Evolutionary conservation across 2,888 invertebrate genomes (phyloP), one percentile per base, ranked within the genome.

Genomic region (Rapana venosa): DNA sequence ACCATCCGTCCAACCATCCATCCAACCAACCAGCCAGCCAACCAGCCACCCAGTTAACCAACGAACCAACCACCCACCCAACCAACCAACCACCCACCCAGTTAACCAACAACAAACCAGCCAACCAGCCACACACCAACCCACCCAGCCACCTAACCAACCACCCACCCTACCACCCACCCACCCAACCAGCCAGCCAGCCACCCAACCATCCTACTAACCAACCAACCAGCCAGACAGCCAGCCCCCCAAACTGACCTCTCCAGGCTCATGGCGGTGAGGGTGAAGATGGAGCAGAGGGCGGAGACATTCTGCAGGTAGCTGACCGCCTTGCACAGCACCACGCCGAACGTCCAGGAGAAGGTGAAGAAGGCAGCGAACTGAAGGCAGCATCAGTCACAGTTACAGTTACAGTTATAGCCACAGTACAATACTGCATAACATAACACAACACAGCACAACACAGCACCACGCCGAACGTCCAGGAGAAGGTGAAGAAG

Each of bases 271-370:
- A 97, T 97, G 85, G 97, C 97, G 2, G 97, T 97, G 91, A 97
- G 96, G 0, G 97, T 97, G 92, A 97, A 96, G 79, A 97, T 97
- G 0, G 97, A 97, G 94, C 97, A 97, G 92, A 97, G 97, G 88
- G 97, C 97, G 0, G 97, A 97, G 56, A 97, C 97, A 93, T 97
- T 97, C 96, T 97, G 97, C 96, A 97, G 97, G 96, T 97, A 97
- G 95, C 97, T 97, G 6, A 97, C 97, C 86, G 97, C 96, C 96
- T 97, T 97, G 96, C 97, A 97, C 87, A 97, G 96, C 93, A 97
- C 97, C 88, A 90, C 93, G 5, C 97, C 97, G 96, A 97, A 97
- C 13, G 97, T 97, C 97, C 97, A 97, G 0, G 97, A 97, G n/a
- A n/a, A n/a, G n/a, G n/a, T n/a, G n/a, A n/a, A n/a, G n/a, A n/a